Percentiles rank a stretch among this genome's conserved stretches.
Conservation (phyloP, 2,888 invertebrate genomes). For the Cerastis rubricosa region DNA sequence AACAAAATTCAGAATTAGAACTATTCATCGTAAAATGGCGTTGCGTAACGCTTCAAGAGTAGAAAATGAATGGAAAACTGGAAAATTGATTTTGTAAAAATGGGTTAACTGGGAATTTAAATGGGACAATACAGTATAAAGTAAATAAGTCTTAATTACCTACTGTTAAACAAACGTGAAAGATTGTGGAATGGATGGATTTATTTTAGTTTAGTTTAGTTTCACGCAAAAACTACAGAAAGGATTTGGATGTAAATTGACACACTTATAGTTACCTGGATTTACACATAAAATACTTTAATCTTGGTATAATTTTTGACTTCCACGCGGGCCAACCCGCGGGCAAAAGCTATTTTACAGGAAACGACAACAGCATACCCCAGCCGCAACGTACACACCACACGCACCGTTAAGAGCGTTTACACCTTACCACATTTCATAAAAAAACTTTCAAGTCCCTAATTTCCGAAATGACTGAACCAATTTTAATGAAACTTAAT, state of each 20-base stretch:
- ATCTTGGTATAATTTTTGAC: neutral
- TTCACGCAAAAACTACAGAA: neutral
- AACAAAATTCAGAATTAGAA: slow-evolving; percentile 52
- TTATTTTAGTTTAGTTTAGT: neutral
- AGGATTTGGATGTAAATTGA: neutral
- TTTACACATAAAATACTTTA: neutral
- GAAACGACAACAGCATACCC: neutral
- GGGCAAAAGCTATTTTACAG: neutral
- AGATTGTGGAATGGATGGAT: neutral
- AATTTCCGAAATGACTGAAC: no score
- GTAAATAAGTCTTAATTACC: no score
- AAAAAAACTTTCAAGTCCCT: no score
- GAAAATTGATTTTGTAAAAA: no score
- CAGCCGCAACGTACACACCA: neutral
- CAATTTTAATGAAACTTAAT: no score
- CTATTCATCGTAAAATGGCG: slow-evolving; percentile 24
- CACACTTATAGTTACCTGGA: neutral
- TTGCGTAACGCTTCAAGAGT: slow-evolving; percentile 14
- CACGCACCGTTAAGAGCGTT: no score
- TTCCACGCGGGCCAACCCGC: neutral
- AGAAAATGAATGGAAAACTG: neutral
- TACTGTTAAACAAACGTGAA: neutral
- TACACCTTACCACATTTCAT: no score
- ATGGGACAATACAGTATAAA: neutral
- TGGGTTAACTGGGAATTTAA: neutral